Evolutionary conservation across 2,113 vertebrate species (phyloP).

Genomic region (Apeltes quadracus): DNA sequence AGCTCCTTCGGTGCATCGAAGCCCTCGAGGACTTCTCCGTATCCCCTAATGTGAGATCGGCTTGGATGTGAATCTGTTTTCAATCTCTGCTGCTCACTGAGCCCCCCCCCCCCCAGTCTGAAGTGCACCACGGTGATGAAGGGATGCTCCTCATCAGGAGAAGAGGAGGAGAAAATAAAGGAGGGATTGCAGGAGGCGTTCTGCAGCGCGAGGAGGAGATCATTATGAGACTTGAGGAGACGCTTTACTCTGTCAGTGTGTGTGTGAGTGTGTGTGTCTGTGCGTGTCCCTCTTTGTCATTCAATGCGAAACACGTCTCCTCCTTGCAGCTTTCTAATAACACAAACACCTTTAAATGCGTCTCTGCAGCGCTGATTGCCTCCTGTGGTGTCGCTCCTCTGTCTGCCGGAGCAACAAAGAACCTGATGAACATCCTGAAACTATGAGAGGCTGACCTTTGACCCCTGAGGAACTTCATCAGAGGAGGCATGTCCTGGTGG

Average conservation of each 20-base stretch:
- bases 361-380: conserved; percentile 23
- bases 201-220: conserved; percentile 31
- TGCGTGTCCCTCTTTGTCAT: conserved; percentile 30
- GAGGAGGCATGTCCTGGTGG: too few species aligned
- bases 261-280: conserved; percentile 29
- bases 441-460: neutral
- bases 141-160: conserved; percentile 60
- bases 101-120: conserved; percentile 26
- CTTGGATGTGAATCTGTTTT: conserved; percentile 56
- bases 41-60: conserved; percentile 51
- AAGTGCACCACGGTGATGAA: conserved; percentile 60
- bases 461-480: neutral
- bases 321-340: conserved; percentile 27
- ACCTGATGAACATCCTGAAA: neutral
- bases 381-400: conserved; percentile 12
- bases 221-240: conserved; percentile 46
- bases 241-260: conserved; percentile 21
- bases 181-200: conserved; percentile 42
- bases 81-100: conserved; percentile 46
- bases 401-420: neutral
- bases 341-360: conserved; percentile 33
- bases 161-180: conserved; percentile 50
- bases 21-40: conserved; percentile 34
- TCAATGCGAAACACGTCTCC: conserved; percentile 30
- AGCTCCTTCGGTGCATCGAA: conserved; percentile 40